Conservation (phyloP, 2,888 invertebrate genomes). For the Diarsia dahlii region DNA sequence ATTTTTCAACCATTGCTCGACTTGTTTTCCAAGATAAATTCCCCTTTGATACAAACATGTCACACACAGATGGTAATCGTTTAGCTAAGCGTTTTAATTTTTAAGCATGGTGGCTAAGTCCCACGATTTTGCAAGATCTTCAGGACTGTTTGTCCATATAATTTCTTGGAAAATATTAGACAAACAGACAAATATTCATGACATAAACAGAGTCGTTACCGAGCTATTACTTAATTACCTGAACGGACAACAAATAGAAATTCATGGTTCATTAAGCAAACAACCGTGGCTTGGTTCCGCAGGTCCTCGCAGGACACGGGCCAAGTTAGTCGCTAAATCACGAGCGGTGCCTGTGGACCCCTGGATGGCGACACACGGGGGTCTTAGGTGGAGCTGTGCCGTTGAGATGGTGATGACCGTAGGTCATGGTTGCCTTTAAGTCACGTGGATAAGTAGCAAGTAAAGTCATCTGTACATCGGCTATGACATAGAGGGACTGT, state of each 20-base stretch:
- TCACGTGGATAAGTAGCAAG: background rate
- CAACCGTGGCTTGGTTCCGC: constrained; percentile 78
- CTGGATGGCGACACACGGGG: constrained; percentile 70
- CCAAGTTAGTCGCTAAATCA: constrained; percentile 89
- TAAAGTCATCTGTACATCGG: background rate
- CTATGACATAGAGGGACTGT: background rate
- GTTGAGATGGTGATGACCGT: constrained; percentile 1
- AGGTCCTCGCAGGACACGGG: constrained; percentile 82
- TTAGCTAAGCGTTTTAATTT: no score
- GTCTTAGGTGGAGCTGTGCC: constrained; percentile 8
- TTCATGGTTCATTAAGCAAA: constrained; percentile 89
- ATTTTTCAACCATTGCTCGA: no score
- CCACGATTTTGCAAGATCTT: no score
- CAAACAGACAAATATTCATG: constrained; percentile 47
- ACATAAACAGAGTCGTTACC: constrained; percentile 64
- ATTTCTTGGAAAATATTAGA: constrained; percentile 7
- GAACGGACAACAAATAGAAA: constrained; percentile 87
- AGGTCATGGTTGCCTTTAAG: background rate
- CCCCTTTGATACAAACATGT: no score
- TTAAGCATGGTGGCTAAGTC: background rate
- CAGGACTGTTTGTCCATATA: background rate
- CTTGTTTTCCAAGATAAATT: no score
- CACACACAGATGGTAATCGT: no score
- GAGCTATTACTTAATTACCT: constrained; percentile 87
- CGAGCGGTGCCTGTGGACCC: constrained; percentile 82